Evolutionary conservation across 2,113 vertebrate genomes (phyloP), one percentile per base, ranked within the genome.

Genomic region (Sturnira hondurensis): DNA sequence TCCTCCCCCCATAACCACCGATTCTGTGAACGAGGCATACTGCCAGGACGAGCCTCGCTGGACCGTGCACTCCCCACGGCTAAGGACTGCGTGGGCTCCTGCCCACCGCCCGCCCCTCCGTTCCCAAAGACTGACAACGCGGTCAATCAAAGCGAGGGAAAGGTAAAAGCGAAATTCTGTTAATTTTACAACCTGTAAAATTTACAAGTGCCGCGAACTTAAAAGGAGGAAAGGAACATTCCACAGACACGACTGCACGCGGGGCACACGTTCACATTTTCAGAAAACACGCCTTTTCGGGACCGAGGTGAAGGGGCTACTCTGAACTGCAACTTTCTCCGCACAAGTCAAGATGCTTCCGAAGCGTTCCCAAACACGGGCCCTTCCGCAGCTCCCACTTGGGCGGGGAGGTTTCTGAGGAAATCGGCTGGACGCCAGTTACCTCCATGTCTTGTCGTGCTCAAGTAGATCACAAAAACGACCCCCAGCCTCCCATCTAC

Each of bases 31-130:
- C 38, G 33, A 91, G 31, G 24, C 3, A 4, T 26, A 12, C 24
- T 14, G 16, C n/a, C 38, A 50, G 31, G 9, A 14, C 26, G 2
- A 52, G 24, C 22, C 41, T n/a, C 31, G 2, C 1, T 5, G 20
- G 38, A 45, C 47, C 50, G 5, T 26, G 17, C 20, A 15, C 2
- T 83, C 47, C 45, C 33, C 33, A 33, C 15, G 70, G 17, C 24
- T 9, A 58, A 24, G 11, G 88, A 80, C 52, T 3, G 2, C 0
- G 0, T 12, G 54, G 1, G 0, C 20, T 85, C 1, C 61, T 82
- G 36, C 14, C 24, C 6, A 41, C 14, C 6, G 12, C 6, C 6
- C 22, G 4, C 13, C 13, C 7, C 71, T 17, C 26, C 22, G 58
- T 7, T 7, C 15, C 71, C 6, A 43, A 56, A 36, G 38, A 36